Percentiles rank a stretch among this genome's conserved stretches.
These are phyloP conservation scores for Phenganax marumi DNA, from an alignment of 92 coral and sea anemone species.

Conservation along the genomic window DNA sequence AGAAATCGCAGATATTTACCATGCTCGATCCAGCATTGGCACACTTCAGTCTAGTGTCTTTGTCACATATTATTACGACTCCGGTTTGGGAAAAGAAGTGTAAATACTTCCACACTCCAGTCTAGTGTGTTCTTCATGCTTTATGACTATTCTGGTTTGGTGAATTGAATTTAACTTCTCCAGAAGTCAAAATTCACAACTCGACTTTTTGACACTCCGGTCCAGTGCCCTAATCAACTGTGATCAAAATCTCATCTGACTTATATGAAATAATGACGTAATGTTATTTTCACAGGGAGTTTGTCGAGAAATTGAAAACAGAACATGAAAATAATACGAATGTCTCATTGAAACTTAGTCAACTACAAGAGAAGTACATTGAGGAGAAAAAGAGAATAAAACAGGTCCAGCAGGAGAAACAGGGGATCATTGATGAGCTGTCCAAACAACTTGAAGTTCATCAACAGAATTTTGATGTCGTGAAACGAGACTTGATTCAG, in stretches of 20 bases:
- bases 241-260: neutral
- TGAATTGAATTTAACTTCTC: too few relatives aligned
- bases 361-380: constrained; percentile 64
- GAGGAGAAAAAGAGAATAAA: constrained; percentile 63
- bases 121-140: too few relatives aligned
- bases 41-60: too few relatives aligned
- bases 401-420: constrained; percentile 75
- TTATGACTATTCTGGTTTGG: too few relatives aligned
- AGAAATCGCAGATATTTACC: too few relatives aligned
- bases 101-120: too few relatives aligned
- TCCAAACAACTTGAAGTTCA: constrained; percentile 92
- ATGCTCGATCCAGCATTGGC: too few relatives aligned
- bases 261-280: neutral
- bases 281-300: constrained; percentile 58
- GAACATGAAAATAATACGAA: constrained; percentile 66
- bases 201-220: too few relatives aligned
- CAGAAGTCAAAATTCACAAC: too few relatives aligned
- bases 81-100: too few relatives aligned
- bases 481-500: constrained; percentile 80
- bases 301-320: constrained; percentile 70
- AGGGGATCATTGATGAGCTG: constrained; percentile 68
- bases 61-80: too few relatives aligned
- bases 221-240: too few relatives aligned
- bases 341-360: constrained; percentile 60
- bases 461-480: constrained; percentile 89